A percentile compares a stretch with the other conserved stretches of the same genome.
These are phyloP conservation scores for Rhea pennata DNA, from an alignment of 2,113 vertebrate genomes.

Conservation along the genomic window DNA sequence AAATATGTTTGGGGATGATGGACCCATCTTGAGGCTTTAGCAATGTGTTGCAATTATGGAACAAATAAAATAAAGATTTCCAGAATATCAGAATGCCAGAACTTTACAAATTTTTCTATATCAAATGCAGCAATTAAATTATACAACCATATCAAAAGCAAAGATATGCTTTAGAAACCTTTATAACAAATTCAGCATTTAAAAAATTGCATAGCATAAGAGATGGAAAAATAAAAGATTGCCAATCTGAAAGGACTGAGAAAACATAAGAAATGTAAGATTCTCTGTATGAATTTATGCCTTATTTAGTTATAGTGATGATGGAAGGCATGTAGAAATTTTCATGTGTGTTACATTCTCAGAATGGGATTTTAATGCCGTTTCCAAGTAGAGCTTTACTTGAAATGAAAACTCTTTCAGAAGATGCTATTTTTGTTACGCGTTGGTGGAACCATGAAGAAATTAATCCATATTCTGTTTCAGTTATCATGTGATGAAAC, in stretches of 20 bases:
- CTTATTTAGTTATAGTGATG: background rate
- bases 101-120: background rate
- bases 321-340: background rate
- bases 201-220: background rate
- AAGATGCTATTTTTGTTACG: slow-evolving; percentile 36
- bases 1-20: background rate
- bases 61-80: background rate
- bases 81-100: background rate
- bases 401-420: background rate
- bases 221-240: background rate
- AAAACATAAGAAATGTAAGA: background rate
- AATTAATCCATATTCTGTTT: slow-evolving; percentile 69
- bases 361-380: background rate
- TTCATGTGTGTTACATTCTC: background rate
- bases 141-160: background rate
- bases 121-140: background rate
- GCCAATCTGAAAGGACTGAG: background rate
- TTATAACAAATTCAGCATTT: background rate
- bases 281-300: background rate
- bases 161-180: background rate
- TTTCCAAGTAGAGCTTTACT: background rate
- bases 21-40: background rate
- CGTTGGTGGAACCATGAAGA: slow-evolving; percentile 54
- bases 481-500: slow-evolving; percentile 72
- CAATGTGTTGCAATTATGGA: background rate